Evolutionary conservation across 53 echinoderm and acorn worm species (phyloP).

Genomic region (Holothuria scabra): DNA sequence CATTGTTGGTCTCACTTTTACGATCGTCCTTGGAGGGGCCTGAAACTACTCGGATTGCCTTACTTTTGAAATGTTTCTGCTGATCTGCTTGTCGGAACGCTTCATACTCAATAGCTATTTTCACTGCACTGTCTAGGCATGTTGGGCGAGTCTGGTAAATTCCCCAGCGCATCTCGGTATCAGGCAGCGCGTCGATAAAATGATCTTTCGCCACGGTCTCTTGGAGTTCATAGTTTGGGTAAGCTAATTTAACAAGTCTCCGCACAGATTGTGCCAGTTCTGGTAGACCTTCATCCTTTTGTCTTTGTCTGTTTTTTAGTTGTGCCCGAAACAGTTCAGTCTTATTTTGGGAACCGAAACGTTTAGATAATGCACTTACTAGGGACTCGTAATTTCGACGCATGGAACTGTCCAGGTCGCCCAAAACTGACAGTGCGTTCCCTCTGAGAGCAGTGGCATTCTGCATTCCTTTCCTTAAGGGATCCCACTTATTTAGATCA

Average conservation of each 20-base stretch:
- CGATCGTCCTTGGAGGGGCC: neutral
- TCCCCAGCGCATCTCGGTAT: constrained; percentile 7
- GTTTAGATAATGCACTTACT: too few relatives aligned
- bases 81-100: neutral
- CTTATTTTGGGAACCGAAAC: too few relatives aligned
- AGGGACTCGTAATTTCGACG: too few relatives aligned
- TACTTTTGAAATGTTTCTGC: neutral
- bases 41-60: neutral
- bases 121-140: constrained; percentile 3
- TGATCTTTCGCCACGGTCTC: constrained; percentile 25
- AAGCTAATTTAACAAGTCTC: neutral
- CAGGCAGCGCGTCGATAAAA: constrained; percentile 15
- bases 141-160: constrained; percentile 1
- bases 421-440: too few relatives aligned
- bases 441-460: too few relatives aligned
- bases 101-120: constrained; percentile 14
- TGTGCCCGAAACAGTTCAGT: too few relatives aligned
- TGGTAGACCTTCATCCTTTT: too few relatives aligned
- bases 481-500: too few relatives aligned
- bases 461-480: too few relatives aligned
- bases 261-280: too few relatives aligned
- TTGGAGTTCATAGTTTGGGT: neutral
- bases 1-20: neutral
- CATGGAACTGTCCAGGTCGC: too few relatives aligned
- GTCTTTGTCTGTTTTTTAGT: too few relatives aligned